Conservation (phyloP, 2,113 vertebrate genomes). For the Ochotona curzoniae region DNA sequence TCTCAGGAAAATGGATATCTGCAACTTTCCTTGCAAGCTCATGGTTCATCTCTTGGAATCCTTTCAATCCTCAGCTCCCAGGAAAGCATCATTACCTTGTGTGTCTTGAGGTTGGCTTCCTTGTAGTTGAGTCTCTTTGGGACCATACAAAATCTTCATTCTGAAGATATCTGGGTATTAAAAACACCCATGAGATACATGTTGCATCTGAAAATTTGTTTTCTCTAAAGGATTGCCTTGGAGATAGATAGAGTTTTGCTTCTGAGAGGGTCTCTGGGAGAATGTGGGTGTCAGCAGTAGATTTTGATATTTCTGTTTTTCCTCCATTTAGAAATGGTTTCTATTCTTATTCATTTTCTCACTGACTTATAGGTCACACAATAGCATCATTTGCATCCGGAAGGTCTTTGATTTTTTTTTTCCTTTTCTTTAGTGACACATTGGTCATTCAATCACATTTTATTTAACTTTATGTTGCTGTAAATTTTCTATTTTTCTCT, state of each 20-base stretch:
- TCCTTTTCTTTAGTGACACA: too few species aligned
- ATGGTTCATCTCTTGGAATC: slow-evolving; percentile 61
- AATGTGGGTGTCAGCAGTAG: too few species aligned
- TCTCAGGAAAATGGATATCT: slow-evolving; percentile 65
- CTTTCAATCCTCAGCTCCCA: slow-evolving; percentile 66
- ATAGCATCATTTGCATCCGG: too few species aligned
- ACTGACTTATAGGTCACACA: too few species aligned
- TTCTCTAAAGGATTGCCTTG: slow-evolving; percentile 1
- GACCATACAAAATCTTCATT: slow-evolving; percentile 60
- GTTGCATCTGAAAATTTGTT: slow-evolving; percentile 25
- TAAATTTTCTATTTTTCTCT: too few species aligned
- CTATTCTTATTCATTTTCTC: too few species aligned
- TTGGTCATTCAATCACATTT: too few species aligned
- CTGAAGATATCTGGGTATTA: slow-evolving; percentile 55
- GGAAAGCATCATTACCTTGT: slow-evolving; percentile 28
- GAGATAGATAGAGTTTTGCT: not conserved
- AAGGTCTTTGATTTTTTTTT: too few species aligned
- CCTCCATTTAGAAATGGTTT: too few species aligned
- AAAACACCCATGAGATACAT: slow-evolving; percentile 48
- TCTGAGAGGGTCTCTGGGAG: not conserved
- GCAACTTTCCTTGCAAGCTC: slow-evolving; percentile 48
- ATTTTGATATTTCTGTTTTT: not conserved
- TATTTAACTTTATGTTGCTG: too few species aligned
- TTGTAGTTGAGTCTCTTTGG: not conserved
- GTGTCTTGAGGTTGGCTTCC: not conserved